phyloP scores from a whole-genome alignment of 2,888 invertebrate genomes.

The Drosophila demipolita region DNA sequence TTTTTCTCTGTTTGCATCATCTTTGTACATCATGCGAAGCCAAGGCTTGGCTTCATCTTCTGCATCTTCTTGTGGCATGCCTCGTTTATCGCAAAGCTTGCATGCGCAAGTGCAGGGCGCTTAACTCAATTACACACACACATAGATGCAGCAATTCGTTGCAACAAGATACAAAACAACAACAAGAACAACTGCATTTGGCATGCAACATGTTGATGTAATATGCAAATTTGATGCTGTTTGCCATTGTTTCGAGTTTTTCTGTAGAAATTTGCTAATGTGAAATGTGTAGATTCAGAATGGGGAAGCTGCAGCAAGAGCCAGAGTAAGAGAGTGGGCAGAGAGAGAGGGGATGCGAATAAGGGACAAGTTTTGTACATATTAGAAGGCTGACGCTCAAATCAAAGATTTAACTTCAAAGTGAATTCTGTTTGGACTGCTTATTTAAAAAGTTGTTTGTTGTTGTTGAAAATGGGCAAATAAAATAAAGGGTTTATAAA shows the following conservation, averaged over 20 bases:
- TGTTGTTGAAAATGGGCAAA: neutral
- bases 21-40: conserved; percentile 18
- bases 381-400: neutral
- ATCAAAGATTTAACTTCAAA: neutral
- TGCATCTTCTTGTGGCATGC: conserved; percentile 44
- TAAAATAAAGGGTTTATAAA: neutral
- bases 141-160: conserved; percentile 65
- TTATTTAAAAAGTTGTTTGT: neutral
- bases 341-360: neutral
- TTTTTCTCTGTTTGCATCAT: conserved; percentile 19
- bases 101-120: conserved; percentile 49
- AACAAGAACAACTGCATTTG: conserved; percentile 35
- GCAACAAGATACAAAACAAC: conserved; percentile 44
- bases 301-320: conserved; percentile 40
- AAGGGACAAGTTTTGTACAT: neutral
- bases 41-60: neutral
- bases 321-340: conserved; percentile 3
- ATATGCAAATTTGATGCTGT: conserved; percentile 72
- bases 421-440: neutral
- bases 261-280: conserved; percentile 61
- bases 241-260: conserved; percentile 64
- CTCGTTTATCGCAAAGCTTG: conserved; percentile 57
- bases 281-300: conserved; percentile 26
- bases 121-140: conserved; percentile 70
- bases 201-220: conserved; percentile 80